Base-by-base conservation (phyloP, 2,113 vertebrate species). In the Rhegmatorhina hoffmannsi region DNA sequence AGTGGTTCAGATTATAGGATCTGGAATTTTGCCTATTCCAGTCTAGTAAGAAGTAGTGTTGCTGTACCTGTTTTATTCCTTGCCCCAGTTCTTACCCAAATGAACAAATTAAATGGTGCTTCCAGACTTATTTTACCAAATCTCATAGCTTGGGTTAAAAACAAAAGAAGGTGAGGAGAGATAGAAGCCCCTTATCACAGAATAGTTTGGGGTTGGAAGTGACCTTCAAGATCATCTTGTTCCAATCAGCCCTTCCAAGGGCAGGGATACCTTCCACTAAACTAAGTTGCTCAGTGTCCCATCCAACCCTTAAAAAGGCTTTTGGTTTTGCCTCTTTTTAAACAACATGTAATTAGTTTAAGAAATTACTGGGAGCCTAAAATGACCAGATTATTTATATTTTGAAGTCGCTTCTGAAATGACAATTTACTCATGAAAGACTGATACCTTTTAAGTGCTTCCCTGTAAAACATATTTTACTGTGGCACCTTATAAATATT, bases 401-500 rank as follows among this genome's bases (percentile, higher is more conserved):
- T 85, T 89, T 44, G 20, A 87, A 86, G 33, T 58, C 1, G 66
- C 79, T 87, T 86, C 46, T 82, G 64, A 60, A 69, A 38, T 58
- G 20, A 44, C 2, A 3, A 40, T 75, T 92, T 84, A 55, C 43
- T 84, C 43, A n/a, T 34, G 17, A 16, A 92, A 90, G 46, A 68
- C 49, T 69, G 50, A 43, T 84, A 6, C 18, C 33, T 88, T 74
- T 59, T 83, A 92, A 90, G 81, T 55, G 24, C 25, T 73, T 69
- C 43, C 49, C 38, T 66, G 62, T 90, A 95, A 89, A 96, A 87
- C 55, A 76, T 58, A 74, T 92, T 92, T 96, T 92, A 58, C 59
- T n/a, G n/a, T 40, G 46, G 66, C 79, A 63, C n/a, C 46, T 95
- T 82, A 84, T 87, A 84, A 96, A 97, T 94, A 91, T 94, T 94